Conservation (phyloP, 2,888 invertebrate species). For the Drosophila algonquin region DNA sequence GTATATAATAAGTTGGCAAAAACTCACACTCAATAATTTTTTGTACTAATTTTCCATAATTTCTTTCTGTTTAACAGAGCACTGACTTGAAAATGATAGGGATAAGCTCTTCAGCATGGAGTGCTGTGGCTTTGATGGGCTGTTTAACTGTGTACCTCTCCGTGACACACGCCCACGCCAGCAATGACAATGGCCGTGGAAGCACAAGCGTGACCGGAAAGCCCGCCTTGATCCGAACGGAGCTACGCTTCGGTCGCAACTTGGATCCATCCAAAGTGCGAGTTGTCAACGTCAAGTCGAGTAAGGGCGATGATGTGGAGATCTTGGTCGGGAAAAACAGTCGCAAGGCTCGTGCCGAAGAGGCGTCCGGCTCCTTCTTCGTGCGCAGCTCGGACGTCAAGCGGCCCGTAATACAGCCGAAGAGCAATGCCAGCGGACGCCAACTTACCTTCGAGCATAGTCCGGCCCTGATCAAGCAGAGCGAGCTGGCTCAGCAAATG, state of each 20-base stretch:
- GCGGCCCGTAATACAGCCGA: conserved; percentile 43
- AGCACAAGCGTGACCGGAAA: conserved; percentile 58
- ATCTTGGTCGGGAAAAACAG: conserved; percentile 84
- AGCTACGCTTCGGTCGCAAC: conserved; percentile 90
- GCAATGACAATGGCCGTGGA: conserved; percentile 6
- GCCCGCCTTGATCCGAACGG: conserved; percentile 88
- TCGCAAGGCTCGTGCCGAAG: conserved; percentile 71
- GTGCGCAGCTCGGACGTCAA: conserved; percentile 67
- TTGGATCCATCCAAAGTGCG: conserved; percentile 90
- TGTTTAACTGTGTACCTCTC: conserved; percentile 34
- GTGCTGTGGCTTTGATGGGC: conserved; percentile 32
- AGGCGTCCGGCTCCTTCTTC: conserved; percentile 69
- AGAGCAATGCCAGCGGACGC: conserved; percentile 45
- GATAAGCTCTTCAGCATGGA: conserved; percentile 32
- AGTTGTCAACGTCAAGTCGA: conserved; percentile 90
- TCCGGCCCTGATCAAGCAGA: conserved; percentile 74
- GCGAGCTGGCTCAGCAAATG: conserved; percentile 62
- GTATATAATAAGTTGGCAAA: background rate
- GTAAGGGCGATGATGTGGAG: conserved; percentile 90
- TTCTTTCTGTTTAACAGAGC: conserved; percentile 53
- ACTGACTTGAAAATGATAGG: conserved; percentile 48
- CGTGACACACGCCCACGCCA: conserved; percentile 29
- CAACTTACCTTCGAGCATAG: conserved; percentile 73
- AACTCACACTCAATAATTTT: conserved; percentile 32
- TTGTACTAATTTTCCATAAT: conserved; percentile 47